These are phyloP conservation scores for Blennius ocellaris DNA, from an alignment of 2,113 vertebrate species.

Conservation along the genomic window DNA sequence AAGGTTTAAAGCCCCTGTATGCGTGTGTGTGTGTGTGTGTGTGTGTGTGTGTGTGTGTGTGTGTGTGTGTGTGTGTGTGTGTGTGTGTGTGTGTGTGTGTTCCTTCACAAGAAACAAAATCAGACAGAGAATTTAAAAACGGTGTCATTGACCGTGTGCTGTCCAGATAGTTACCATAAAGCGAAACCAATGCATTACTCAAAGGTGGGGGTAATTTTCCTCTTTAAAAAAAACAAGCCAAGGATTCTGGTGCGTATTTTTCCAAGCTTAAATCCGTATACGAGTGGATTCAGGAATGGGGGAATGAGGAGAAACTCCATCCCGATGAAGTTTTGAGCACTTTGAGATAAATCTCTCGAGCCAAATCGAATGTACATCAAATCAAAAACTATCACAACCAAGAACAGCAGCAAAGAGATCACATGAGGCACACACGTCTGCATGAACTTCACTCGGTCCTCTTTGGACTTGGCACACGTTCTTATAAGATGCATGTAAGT, in stretches of 20 bases:
- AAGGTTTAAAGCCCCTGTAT: no score
- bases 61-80: no score
- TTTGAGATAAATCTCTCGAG: conserved; percentile 28
- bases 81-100: no score
- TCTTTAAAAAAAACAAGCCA: background rate
- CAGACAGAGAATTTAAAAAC: no score
- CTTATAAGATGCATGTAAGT: conserved; percentile 52
- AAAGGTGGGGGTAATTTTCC: background rate
- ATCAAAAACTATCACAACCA: conserved; percentile 37
- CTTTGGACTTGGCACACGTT: conserved; percentile 31
- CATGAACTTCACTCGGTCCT: conserved; percentile 49
- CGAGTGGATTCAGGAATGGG: conserved; percentile 53
- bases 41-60: no score
- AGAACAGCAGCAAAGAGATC: conserved; percentile 31
- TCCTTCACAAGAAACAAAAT: no score
- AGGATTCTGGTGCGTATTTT: conserved; percentile 56
- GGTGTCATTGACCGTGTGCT: no score
- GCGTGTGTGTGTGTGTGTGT: no score
- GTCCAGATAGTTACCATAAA: no score
- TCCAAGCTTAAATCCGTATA: conserved; percentile 59
- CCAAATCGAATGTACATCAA: conserved; percentile 58
- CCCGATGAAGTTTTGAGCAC: conserved; percentile 52
- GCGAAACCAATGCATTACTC: background rate
- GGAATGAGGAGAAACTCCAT: conserved; percentile 57
- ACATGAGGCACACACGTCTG: conserved; percentile 69